Percentiles rank a stretch among this genome's conserved stretches.
Conservation (phyloP, 2,113 vertebrate species). For the Sylvietta virens region DNA sequence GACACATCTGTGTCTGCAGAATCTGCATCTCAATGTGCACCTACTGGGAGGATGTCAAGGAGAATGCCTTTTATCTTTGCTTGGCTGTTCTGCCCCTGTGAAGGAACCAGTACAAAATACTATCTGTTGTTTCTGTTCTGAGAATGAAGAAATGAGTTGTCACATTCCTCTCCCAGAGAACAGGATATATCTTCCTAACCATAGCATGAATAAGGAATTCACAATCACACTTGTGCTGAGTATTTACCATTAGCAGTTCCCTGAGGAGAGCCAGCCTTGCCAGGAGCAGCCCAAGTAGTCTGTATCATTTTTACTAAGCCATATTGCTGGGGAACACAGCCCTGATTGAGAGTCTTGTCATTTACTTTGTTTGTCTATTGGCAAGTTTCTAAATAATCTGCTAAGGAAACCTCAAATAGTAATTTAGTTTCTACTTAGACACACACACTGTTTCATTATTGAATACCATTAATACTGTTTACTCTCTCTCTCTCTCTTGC, state of each 20-base stretch:
- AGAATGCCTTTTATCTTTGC: background rate
- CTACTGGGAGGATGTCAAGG: background rate
- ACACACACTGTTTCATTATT: slow-evolving; percentile 22
- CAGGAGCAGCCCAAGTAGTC: background rate
- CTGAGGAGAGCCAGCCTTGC: background rate
- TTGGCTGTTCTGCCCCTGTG: background rate
- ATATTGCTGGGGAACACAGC: background rate
- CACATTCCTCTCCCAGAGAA: background rate
- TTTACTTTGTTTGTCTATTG: slow-evolving; percentile 45
- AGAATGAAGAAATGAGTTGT: background rate
- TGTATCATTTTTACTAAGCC: slow-evolving; percentile 11
- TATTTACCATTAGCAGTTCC: background rate
- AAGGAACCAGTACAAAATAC: background rate
- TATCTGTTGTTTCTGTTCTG: background rate
- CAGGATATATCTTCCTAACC: background rate
- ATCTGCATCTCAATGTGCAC: background rate
- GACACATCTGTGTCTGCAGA: background rate
- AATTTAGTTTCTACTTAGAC: slow-evolving; percentile 42
- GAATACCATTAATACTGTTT: slow-evolving; percentile 39
- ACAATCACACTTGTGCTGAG: background rate
- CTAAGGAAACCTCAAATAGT: slow-evolving; percentile 10
- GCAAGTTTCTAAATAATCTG: slow-evolving; percentile 47
- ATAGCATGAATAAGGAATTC: background rate
- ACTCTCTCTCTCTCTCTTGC: background rate
- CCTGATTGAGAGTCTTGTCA: slow-evolving; percentile 34